Percentiles rank a stretch among this genome's conserved stretches.
Conservation (phyloP, 2,797 vertebrate species). For the Pangasius larnaudii region DNA sequence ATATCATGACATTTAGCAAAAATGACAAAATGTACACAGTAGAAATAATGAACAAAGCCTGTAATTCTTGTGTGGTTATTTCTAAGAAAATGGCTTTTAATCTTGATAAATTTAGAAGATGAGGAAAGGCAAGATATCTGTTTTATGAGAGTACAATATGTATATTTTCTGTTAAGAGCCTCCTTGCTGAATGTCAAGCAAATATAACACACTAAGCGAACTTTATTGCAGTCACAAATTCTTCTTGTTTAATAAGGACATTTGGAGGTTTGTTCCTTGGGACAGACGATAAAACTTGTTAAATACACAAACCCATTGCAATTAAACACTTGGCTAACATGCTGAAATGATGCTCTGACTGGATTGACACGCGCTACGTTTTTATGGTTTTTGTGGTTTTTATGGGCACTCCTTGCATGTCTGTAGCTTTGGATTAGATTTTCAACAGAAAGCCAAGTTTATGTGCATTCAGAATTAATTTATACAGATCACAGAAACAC, state of each 20-base stretch:
- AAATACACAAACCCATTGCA: background rate
- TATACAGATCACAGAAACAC: no score
- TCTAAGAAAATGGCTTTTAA: background rate
- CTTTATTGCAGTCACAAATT: background rate
- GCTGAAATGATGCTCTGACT: background rate
- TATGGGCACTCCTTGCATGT: background rate
- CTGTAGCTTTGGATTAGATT: background rate
- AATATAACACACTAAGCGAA: background rate
- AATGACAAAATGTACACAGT: background rate
- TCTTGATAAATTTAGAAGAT: background rate
- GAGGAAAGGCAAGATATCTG: background rate
- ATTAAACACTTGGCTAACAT: constrained; percentile 5
- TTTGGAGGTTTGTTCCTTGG: background rate
- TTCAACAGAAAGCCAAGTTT: background rate
- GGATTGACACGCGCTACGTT: background rate
- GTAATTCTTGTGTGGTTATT: background rate
- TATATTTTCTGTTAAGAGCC: background rate
- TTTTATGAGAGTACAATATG: background rate
- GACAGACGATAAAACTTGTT: background rate
- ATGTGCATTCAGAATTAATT: background rate
- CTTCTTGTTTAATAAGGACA: background rate
- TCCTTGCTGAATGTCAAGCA: constrained; percentile 4
- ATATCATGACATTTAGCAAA: background rate
- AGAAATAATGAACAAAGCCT: background rate
- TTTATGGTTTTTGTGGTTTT: background rate